Evolutionary conservation across 1,140 invertebrate species (phyloP).

Genomic region (Acyrthosiphon pisum): DNA sequence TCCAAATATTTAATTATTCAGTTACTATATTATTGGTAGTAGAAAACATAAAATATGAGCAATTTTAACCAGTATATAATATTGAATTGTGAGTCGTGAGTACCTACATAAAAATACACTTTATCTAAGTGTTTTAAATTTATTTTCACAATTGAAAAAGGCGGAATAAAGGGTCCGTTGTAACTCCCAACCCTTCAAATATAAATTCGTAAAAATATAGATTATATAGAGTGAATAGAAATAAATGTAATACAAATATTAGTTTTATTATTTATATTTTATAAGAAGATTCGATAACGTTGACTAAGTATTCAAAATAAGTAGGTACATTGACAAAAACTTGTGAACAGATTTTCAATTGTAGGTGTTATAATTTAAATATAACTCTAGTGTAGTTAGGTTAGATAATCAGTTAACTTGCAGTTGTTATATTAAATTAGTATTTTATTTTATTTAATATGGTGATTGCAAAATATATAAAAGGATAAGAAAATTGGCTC

Average conservation of each 20-base stretch:
- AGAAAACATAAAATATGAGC: neutral
- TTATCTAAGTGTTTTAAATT: conserved; percentile 19
- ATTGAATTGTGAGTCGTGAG: neutral
- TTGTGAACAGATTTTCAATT: neutral
- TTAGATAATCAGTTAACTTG: neutral
- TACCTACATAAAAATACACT: neutral
- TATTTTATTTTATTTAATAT: neutral
- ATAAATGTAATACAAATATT: neutral
- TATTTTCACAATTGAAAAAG: neutral
- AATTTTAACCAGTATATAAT: neutral
- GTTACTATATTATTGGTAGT: neutral
- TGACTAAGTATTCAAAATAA: neutral
- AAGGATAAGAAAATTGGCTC: neutral
- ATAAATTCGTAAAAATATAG: conserved; percentile 15
- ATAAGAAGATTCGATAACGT: neutral
- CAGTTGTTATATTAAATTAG: neutral
- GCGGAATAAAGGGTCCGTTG: neutral
- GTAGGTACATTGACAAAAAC: neutral
- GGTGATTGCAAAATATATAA: neutral
- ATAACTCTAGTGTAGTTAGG: no score
- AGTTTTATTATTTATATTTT: neutral
- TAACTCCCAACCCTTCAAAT: neutral
- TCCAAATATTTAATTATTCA: neutral
- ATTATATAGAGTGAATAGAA: neutral
- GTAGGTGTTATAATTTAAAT: neutral